Evolutionary conservation across 1,140 invertebrate species (phyloP).

Genomic region (Drosophila azteca): DNA sequence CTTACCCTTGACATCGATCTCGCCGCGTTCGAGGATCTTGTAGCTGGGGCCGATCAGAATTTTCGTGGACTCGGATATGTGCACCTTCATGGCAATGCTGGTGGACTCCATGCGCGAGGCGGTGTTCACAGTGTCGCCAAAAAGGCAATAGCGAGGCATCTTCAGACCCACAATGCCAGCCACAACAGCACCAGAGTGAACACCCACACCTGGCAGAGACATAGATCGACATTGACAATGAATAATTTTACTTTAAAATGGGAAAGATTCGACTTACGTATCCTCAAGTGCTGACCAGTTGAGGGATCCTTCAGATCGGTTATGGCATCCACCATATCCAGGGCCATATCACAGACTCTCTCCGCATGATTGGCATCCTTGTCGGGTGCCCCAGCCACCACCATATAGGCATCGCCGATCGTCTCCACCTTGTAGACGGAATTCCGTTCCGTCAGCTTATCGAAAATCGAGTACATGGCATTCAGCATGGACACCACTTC

Average conservation of each 20-base stretch:
- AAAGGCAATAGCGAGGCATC: slow-evolving; percentile 93
- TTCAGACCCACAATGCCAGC: slow-evolving; percentile 97
- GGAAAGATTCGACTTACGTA: slow-evolving; percentile 85
- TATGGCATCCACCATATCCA: slow-evolving; percentile 98
- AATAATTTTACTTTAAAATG: too few species aligned
- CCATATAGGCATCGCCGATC: slow-evolving; percentile 98
- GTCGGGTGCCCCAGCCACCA: slow-evolving; percentile 97
- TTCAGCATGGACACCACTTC: slow-evolving; percentile 98
- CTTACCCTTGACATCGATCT: slow-evolving; percentile 94
- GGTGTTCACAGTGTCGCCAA: slow-evolving; percentile 96
- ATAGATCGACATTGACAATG: too few species aligned
- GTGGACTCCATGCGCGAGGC: slow-evolving; percentile 96
- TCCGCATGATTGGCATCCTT: slow-evolving; percentile 95
- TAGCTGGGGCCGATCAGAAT: slow-evolving; percentile 91
- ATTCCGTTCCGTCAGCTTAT: slow-evolving; percentile 95
- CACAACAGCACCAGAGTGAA: slow-evolving; percentile 95
- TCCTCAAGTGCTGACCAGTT: slow-evolving; percentile 93
- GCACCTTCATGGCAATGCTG: slow-evolving; percentile 95
- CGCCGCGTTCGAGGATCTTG: slow-evolving; percentile 90
- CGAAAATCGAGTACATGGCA: slow-evolving; percentile 97
- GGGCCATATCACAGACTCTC: slow-evolving; percentile 97
- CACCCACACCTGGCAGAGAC: slow-evolving; percentile 87
- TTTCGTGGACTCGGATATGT: slow-evolving; percentile 95
- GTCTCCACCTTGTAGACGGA: slow-evolving; percentile 98
- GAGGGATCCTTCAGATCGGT: slow-evolving; percentile 95